Base-by-base conservation (phyloP, 2,113 vertebrate species). In the Ramphastos sulfuratus region DNA sequence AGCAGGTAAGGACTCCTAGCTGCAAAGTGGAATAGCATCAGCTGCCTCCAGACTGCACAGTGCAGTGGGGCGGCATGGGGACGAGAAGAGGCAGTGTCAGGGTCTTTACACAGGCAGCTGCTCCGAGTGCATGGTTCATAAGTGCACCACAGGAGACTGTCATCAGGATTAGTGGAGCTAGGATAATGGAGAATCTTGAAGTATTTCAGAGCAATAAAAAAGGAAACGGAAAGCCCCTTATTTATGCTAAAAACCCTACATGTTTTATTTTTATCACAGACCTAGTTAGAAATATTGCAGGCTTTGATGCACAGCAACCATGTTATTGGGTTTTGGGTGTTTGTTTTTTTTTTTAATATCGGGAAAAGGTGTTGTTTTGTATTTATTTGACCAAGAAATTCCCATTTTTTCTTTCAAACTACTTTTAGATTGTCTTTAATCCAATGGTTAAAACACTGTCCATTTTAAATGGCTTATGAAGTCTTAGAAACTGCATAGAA, bases 11-110 rank as follows among this genome's bases (percentile, higher is more conserved):
- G 25, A 56, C 21, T 74, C 19, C 72, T 56, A 48, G 23, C 25
- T 37, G 44, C 1, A 3, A 50, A 64, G 44, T 1, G 1, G 17
- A 24, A 56, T 8, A 6, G 18, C 0, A 7, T 15, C 0, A 7
- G 55, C 42, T 65, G 85, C 14, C 35, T 46, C 56, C 1, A 1
- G 33, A 19, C 39, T 2, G 3, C 16, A 19, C 0, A 2, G 3
- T 4, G 39, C 67, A 72, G 28, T 0, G 0, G 33, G 37, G 37
- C 54, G 31, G 33, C 37, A 58, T 1, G 8, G 12, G 50, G 21
- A 58, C 6, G 17, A 65, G 54, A 52, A 69, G 61, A 74, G 31
- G 79, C n/a, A 50, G 31, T 5, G 3, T 12, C 61, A 50, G 35
- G 3, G 15, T 33, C 58, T 72, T 50, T 8, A 46, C 21, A 37